phyloP scores from a whole-genome alignment of 1,140 invertebrate species.

The Hesperophylax magnus region DNA sequence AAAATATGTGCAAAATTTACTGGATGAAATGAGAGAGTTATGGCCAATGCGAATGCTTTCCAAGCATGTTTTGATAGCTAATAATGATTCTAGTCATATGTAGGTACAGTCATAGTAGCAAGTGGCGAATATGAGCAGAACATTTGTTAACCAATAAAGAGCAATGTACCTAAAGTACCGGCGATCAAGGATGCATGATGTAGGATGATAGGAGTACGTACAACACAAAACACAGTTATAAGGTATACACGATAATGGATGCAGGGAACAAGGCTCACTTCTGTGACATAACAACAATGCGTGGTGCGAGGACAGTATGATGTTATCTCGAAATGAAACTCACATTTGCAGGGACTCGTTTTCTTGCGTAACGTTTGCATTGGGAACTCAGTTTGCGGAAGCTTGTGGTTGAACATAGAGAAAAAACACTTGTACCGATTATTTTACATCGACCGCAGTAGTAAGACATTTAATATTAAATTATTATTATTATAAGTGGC shows the following conservation, averaged over 20 bases:
- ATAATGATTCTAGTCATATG: too few relatives aligned
- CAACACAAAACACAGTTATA: background rate
- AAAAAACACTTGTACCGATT: conserved; percentile 52
- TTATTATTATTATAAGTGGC: conserved; percentile 31
- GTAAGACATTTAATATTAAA: conserved; percentile 37
- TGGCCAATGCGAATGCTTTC: too few relatives aligned
- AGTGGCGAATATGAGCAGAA: too few relatives aligned
- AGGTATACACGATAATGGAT: background rate
- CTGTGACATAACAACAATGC: background rate
- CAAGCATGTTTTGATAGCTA: too few relatives aligned
- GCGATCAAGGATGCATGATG: background rate
- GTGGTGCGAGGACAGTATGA: background rate
- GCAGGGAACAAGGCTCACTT: background rate
- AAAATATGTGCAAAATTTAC: too few relatives aligned
- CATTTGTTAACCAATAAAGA: too few relatives aligned
- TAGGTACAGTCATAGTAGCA: too few relatives aligned
- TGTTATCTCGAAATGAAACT: conserved; percentile 68
- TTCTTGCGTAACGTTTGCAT: conserved; percentile 92
- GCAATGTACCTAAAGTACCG: background rate
- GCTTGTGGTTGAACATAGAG: conserved; percentile 58
- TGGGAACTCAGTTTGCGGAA: conserved; percentile 63
- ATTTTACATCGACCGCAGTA: conserved; percentile 43
- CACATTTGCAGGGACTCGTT: conserved; percentile 91
- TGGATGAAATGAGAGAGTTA: too few relatives aligned
- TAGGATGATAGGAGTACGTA: background rate